Conservation (phyloP, 2,797 vertebrate genomes). For the Moxostoma hubbsi region DNA sequence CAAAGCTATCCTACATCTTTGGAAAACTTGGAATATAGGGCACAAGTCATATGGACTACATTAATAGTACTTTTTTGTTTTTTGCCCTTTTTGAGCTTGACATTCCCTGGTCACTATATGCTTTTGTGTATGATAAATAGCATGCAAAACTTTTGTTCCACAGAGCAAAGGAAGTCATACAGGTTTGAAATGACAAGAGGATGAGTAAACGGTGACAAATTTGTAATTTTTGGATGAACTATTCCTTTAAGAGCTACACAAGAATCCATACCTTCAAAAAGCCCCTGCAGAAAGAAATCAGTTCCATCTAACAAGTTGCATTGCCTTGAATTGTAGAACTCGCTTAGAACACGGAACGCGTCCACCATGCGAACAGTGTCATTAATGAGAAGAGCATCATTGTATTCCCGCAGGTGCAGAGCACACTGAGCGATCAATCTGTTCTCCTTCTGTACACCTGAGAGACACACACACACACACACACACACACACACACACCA, state of each 20-base stretch:
- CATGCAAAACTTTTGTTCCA: too few species aligned
- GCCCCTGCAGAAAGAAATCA: conserved; percentile 75
- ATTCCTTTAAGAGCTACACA: not conserved
- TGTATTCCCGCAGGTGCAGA: conserved; percentile 87
- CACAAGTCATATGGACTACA: too few species aligned
- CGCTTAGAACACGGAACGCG: conserved; percentile 76
- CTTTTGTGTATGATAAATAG: too few species aligned
- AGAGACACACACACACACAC: conserved; percentile 26
- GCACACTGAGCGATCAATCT: conserved; percentile 78
- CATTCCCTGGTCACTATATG: too few species aligned
- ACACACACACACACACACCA: conserved; percentile 29
- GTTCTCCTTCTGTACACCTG: conserved; percentile 72
- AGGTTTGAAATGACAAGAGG: too few species aligned
- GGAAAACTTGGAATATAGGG: too few species aligned
- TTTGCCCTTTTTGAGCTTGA: too few species aligned
- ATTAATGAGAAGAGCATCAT: conserved; percentile 88
- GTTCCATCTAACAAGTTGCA: conserved; percentile 65
- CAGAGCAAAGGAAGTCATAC: too few species aligned
- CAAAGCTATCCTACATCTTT: too few species aligned
- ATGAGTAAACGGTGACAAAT: too few species aligned
- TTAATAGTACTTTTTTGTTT: too few species aligned
- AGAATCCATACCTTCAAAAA: conserved; percentile 78
- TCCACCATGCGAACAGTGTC: conserved; percentile 87
- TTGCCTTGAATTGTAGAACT: conserved; percentile 74
- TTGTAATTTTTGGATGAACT: not conserved